Percentiles rank a stretch among this genome's conserved stretches.
These are phyloP conservation scores for Centruroides sculpturatus DNA, from an alignment of 1,140 invertebrate species.

Conservation along the genomic window DNA sequence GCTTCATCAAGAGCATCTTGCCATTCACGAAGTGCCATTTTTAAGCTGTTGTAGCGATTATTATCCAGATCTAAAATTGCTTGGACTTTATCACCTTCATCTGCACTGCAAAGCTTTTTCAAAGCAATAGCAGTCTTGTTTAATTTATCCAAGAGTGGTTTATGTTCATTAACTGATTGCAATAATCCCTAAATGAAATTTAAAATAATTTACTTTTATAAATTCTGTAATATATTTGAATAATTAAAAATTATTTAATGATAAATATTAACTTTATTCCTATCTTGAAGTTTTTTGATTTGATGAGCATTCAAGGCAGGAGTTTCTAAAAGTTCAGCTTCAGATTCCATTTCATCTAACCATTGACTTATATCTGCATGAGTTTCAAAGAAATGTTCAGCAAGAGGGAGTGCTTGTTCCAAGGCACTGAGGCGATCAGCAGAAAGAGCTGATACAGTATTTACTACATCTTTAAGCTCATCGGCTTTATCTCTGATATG, in stretches of 20 bases:
- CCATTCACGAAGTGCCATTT: conserved; percentile 62
- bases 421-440: conserved; percentile 69
- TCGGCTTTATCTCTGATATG: conserved; percentile 80
- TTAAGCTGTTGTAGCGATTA: conserved; percentile 67
- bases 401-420: conserved; percentile 82
- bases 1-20: conserved; percentile 85
- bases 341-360: conserved; percentile 87
- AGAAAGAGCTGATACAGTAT: conserved; percentile 68
- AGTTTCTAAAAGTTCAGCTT: conserved; percentile 74
- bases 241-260: conserved; percentile 10
- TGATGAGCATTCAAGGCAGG: conserved; percentile 80
- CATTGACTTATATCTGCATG: conserved; percentile 77
- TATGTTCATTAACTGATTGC: conserved; percentile 83
- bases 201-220: not conserved
- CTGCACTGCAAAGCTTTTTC: conserved; percentile 63
- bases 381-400: conserved; percentile 86
- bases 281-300: conserved; percentile 85
- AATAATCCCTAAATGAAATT: conserved; percentile 41
- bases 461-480: conserved; percentile 77
- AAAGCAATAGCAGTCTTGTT: conserved; percentile 87
- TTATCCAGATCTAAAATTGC: conserved; percentile 78
- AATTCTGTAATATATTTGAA: not conserved
- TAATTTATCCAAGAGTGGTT: conserved; percentile 84
- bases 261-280: conserved; percentile 52
- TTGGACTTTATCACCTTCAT: conserved; percentile 71